Conservation (phyloP, 2,113 vertebrate species). For the Nansenia antarctica region DNA sequence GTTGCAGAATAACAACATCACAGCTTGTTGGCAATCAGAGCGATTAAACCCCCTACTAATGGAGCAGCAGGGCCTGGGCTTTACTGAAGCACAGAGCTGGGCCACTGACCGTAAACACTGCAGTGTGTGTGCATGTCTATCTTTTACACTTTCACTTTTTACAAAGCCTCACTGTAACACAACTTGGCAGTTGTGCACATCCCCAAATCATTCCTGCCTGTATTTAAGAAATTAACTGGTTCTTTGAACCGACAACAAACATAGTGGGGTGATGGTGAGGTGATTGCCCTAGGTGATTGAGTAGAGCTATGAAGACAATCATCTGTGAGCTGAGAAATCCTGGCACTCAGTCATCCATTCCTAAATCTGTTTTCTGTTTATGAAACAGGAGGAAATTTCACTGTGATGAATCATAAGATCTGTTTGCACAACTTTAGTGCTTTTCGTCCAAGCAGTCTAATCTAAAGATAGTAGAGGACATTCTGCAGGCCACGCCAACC, state of each 20-base stretch:
- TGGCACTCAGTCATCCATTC: background rate
- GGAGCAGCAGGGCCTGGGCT: constrained; percentile 32
- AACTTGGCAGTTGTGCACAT: no score
- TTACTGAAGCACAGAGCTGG: constrained; percentile 38
- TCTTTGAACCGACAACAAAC: background rate
- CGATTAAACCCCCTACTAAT: constrained; percentile 51
- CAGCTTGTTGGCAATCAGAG: constrained; percentile 39
- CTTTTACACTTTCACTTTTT: no score
- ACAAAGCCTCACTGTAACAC: no score
- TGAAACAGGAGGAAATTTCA: background rate
- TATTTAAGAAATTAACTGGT: background rate
- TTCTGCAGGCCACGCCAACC: background rate
- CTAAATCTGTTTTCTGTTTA: background rate
- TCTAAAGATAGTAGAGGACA: background rate
- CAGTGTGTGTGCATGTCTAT: background rate
- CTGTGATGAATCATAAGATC: background rate
- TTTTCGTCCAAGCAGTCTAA: background rate
- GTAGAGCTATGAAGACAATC: background rate
- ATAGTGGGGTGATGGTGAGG: background rate
- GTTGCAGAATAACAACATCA: constrained; percentile 46
- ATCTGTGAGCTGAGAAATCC: background rate
- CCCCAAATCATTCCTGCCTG: background rate
- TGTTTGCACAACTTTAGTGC: background rate
- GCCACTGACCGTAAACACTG: constrained; percentile 31
- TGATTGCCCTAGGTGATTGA: background rate